These are phyloP conservation scores for Rana temporaria DNA, from an alignment of 2,113 vertebrate genomes.

Conservation along the genomic window DNA sequence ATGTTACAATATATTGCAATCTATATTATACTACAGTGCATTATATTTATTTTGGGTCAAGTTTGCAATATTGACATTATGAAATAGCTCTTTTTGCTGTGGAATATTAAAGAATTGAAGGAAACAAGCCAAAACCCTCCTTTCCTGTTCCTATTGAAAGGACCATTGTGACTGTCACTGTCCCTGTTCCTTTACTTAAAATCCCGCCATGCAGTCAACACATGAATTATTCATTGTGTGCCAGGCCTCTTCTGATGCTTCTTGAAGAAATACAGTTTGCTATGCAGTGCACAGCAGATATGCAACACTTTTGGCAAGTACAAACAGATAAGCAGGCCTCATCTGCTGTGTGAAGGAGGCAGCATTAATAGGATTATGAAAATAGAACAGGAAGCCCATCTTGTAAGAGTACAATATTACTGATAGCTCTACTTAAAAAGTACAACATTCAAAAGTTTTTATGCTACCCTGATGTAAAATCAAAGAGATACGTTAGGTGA, in stretches of 20 bases:
- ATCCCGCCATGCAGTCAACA: conserved; percentile 26
- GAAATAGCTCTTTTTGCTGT: conserved; percentile 1
- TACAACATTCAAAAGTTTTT: not conserved
- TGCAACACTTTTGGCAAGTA: conserved; percentile 40
- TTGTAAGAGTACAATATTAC: not conserved
- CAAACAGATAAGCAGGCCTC: conserved; percentile 14
- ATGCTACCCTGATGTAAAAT: not conserved
- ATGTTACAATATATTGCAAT: not conserved
- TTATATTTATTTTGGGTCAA: not conserved
- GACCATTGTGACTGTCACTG: conserved; percentile 52
- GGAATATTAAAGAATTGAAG: conserved; percentile 33
- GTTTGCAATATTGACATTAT: not conserved
- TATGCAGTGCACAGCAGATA: conserved; percentile 42
- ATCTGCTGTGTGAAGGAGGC: conserved; percentile 15
- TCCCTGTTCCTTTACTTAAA: conserved; percentile 47
- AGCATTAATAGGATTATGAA: not conserved
- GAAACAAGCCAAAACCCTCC: conserved; percentile 54
- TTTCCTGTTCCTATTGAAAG: conserved; percentile 11
- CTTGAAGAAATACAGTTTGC: conserved; percentile 50
- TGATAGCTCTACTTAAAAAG: too few species aligned
- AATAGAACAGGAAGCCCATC: not conserved
- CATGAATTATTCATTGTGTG: conserved; percentile 61
- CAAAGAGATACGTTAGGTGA: not conserved
- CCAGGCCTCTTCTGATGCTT: conserved; percentile 32
- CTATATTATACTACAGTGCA: not conserved